Evolutionary conservation across 2,888 invertebrate genomes (phyloP).

Genomic region (Melanostoma scalare): DNA sequence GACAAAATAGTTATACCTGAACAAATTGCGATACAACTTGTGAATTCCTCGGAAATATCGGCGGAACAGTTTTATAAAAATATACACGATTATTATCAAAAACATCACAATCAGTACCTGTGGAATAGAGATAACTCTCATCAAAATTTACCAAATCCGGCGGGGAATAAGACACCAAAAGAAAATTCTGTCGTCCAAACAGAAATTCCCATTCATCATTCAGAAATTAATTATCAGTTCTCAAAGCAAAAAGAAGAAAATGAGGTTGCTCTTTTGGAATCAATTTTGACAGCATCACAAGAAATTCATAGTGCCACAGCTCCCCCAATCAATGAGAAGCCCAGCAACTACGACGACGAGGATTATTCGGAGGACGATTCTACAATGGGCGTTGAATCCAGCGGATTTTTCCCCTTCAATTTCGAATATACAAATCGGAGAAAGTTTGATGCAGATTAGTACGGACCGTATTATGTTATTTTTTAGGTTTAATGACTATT

Average conservation of each 20-base stretch:
- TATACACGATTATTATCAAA: conserved; percentile 81
- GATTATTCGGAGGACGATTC: conserved; percentile 70
- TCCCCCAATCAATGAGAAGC: conserved; percentile 70
- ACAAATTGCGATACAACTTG: conserved; percentile 81
- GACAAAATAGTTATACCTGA: conserved; percentile 82
- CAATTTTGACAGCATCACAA: conserved; percentile 41
- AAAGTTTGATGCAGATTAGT: conserved; percentile 72
- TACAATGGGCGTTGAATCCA: conserved; percentile 54
- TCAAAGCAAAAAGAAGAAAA: conserved; percentile 37
- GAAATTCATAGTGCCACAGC: conserved; percentile 58
- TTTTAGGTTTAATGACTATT: conserved; percentile 42
- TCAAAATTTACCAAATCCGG: conserved; percentile 30
- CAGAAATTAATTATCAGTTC: conserved; percentile 22
- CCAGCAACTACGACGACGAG: conserved; percentile 67
- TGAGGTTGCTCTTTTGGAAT: conserved; percentile 53
- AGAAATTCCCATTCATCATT: conserved; percentile 35
- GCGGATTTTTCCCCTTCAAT: conserved; percentile 65
- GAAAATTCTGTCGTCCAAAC: conserved; percentile 15
- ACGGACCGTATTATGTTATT: conserved; percentile 70
- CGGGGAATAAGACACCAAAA: conserved; percentile 27
- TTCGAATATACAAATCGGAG: conserved; percentile 65
- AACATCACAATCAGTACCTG: conserved; percentile 82
- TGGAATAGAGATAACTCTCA: conserved; percentile 46
- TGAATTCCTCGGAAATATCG: conserved; percentile 81
- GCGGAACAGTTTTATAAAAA: conserved; percentile 82